Evolutionary conservation across 2,113 vertebrate species (phyloP), one percentile per base, ranked within the genome.

Genomic region (Gambusia affinis): DNA sequence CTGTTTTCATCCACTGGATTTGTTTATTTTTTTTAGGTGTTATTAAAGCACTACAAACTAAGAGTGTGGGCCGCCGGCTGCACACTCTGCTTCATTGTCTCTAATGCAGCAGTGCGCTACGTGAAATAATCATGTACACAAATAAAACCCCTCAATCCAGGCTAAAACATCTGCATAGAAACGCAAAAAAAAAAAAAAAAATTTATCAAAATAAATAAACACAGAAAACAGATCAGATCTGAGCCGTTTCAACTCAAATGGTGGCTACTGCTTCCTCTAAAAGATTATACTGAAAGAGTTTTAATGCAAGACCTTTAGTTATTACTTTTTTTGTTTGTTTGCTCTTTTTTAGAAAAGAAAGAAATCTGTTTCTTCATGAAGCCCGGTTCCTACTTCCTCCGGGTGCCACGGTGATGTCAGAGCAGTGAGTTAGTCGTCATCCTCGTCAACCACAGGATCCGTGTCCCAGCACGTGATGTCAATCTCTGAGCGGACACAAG

Each of bases 391-490:
- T 86, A 72, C 83, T 88, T 86, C 86, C 85, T 91, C 84, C 64
- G 85, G 83, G 77, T 85, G 76, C 74, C 7, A 54, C 29, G 72
- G 70, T 8, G 71, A 51, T 5, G 31, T 78, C 39, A 51, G 83
- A 84, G 81, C 84, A 72, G 82, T 64, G 14, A 39, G 85, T 88
- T 93, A 96, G 91, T 97, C 96, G 1, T 97, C 96, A 64, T 99
- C 97, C 0, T 98, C 97, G 70, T 98, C 97, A 0, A 95, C 95
- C 88, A 96, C 96, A 5, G 97, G 97, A 87, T 99, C 97, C 12
- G 96, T 90, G 47, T 98, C 97, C 97, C 97, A 99, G 94, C 97
- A 98, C 1, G 97, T 98, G 80, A 98, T 98, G 93, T 99, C 97
- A 60, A 99, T 99, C 93, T 98, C 97, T 99, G 88, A 63, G 28